Conservation (phyloP, 1,140 invertebrate genomes). For the Scaptomyza hsui region DNA sequence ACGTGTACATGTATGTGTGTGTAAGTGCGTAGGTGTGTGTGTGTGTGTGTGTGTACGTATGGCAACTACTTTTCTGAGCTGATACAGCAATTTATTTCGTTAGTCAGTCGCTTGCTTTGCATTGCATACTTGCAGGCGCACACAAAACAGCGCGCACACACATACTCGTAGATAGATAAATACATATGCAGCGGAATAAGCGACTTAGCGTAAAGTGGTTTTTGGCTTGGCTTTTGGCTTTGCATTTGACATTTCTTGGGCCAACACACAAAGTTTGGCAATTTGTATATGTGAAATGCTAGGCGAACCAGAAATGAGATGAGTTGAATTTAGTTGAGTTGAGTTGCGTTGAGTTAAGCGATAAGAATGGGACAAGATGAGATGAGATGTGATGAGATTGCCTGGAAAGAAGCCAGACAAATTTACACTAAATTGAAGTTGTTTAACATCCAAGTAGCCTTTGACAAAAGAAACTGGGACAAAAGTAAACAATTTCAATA, state of each 20-base stretch:
- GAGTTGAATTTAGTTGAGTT: slow-evolving; percentile 14
- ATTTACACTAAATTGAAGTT: slow-evolving; percentile 33
- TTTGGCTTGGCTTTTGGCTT: slow-evolving; percentile 55
- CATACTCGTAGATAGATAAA: not conserved
- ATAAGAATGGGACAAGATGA: slow-evolving; percentile 4
- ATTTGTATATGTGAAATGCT: slow-evolving; percentile 42
- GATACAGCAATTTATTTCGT: slow-evolving; percentile 72
- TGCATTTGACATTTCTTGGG: slow-evolving; percentile 55
- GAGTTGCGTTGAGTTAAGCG: slow-evolving; percentile 19
- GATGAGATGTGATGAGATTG: slow-evolving; percentile 2
- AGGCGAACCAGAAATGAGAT: slow-evolving; percentile 10
- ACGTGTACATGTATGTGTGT: not conserved
- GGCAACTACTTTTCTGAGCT: slow-evolving; percentile 56
- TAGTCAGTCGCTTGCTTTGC: slow-evolving; percentile 45
- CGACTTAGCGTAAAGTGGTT: slow-evolving; percentile 55
- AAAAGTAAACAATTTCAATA: no score
- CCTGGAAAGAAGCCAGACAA: slow-evolving; percentile 28
- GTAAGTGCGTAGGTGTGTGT: slow-evolving; percentile 16
- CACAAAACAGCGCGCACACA: not conserved
- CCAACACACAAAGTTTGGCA: slow-evolving; percentile 50
- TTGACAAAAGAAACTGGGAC: not conserved
- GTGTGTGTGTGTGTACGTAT: slow-evolving; percentile 9
- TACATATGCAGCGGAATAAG: slow-evolving; percentile 40
- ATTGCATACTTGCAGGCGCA: slow-evolving; percentile 35
- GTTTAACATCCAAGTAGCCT: slow-evolving; percentile 4